These are phyloP conservation scores for Sebastiscus albofasciatus DNA, from an alignment of 2,797 vertebrate species.

Conservation along the genomic window DNA sequence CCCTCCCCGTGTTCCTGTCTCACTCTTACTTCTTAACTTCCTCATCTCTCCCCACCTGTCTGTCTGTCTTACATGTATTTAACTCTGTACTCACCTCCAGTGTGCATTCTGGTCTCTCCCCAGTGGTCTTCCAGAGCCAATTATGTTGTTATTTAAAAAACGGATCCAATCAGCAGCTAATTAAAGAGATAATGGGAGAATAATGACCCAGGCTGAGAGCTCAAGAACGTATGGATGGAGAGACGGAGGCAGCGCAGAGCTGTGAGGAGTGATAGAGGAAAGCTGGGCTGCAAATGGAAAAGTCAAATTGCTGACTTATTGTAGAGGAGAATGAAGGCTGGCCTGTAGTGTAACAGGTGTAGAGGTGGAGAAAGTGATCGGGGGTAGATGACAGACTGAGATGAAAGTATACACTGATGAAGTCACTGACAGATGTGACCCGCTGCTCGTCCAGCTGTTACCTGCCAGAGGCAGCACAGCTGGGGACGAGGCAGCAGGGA, in stretches of 20 bases:
- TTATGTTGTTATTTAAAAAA: conserved; percentile 65
- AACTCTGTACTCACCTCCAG: background rate
- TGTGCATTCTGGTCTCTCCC: conserved; percentile 14
- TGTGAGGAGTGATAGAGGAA: background rate
- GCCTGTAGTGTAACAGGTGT: conserved; percentile 40
- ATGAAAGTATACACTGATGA: conserved; percentile 55
- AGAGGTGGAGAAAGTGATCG: conserved; percentile 44
- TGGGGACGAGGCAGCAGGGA: conserved; percentile 8
- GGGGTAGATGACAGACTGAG: conserved; percentile 41
- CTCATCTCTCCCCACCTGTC: background rate
- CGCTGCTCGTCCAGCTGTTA: conserved; percentile 57
- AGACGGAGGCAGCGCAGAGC: background rate
- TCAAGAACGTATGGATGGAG: background rate
- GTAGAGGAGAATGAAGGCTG: background rate
- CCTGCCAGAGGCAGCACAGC: conserved; percentile 33
- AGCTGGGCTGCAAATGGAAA: background rate
- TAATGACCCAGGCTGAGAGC: conserved; percentile 28
- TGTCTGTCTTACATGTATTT: background rate
- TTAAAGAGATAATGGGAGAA: conserved; percentile 66
- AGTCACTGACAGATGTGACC: conserved; percentile 60
- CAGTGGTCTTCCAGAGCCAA: conserved; percentile 39
- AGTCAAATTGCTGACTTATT: background rate
- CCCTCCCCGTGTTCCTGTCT: background rate
- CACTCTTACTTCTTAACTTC: conserved; percentile 12
- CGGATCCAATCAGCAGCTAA: conserved; percentile 62